phyloP scores from a whole-genome alignment of 2,113 vertebrate genomes.

The Phyllopteryx taeniolatus region DNA sequence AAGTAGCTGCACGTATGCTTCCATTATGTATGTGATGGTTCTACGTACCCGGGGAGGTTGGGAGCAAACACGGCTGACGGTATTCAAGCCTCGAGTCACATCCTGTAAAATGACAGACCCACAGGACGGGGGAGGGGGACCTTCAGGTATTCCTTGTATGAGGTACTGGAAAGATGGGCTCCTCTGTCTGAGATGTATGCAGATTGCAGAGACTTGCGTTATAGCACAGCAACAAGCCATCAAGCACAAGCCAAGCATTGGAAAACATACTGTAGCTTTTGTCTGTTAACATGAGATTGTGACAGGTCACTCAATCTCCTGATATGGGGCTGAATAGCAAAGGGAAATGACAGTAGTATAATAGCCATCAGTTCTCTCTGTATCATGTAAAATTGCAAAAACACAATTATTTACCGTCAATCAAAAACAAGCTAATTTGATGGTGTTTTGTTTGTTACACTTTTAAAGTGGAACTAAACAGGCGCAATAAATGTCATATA shows the following conservation, averaged over 20 bases:
- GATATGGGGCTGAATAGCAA: background rate
- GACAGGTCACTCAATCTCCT: background rate
- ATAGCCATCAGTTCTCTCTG: background rate
- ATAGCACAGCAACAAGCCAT: background rate
- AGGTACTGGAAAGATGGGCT: slow-evolving; percentile 18
- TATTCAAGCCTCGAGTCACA: slow-evolving; percentile 13
- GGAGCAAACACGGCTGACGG: background rate
- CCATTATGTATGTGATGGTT: background rate
- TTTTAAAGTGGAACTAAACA: no score
- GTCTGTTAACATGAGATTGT: no score
- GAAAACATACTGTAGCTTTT: no score
- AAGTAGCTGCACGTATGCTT: slow-evolving; percentile 8
- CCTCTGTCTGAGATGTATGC: slow-evolving; percentile 30
- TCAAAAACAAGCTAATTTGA: no score
- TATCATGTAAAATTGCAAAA: background rate
- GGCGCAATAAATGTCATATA: no score
- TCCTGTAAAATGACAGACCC: slow-evolving; percentile 44
- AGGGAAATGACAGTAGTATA: background rate
- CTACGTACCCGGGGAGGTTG: background rate
- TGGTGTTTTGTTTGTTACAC: no score
- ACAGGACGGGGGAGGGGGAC: slow-evolving; percentile 20
- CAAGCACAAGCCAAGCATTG: background rate
- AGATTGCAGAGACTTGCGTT: background rate
- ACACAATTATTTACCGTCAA: no score
- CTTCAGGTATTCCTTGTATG: slow-evolving; percentile 46